Conservation (phyloP, 2,113 vertebrate genomes). For the Circaetus cinerascens region DNA sequence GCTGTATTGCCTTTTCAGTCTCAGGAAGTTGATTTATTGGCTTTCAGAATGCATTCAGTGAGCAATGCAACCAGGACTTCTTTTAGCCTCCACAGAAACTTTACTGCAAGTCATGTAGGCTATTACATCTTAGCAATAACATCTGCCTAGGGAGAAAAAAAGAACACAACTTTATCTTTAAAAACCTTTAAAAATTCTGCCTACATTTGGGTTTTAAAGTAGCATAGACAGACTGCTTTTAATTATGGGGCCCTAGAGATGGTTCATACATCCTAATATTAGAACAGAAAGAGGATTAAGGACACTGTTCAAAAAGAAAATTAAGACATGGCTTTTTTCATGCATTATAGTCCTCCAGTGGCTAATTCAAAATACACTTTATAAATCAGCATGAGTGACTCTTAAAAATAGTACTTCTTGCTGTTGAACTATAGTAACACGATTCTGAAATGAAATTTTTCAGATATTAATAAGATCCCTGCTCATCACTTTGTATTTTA, state of each 20-base stretch:
- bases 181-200: neutral
- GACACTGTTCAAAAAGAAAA: neutral
- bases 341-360: neutral
- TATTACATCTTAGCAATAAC: neutral
- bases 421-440: neutral
- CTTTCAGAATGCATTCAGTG: neutral
- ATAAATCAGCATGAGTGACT: neutral
- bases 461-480: neutral
- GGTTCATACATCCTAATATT: slow-evolving; percentile 7
- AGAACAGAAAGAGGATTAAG: slow-evolving; percentile 12
- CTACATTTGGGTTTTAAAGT: neutral
- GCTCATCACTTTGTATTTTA: neutral
- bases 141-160: neutral
- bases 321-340: neutral
- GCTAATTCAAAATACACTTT: neutral
- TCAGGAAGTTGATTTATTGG: neutral
- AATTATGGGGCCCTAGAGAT: neutral
- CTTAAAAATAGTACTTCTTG: neutral
- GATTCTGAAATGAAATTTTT: neutral
- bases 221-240: neutral
- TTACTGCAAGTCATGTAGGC: neutral
- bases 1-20: neutral
- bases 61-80: neutral
- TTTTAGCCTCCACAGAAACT: neutral
- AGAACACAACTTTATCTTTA: neutral